These are phyloP conservation scores for Pempheris klunzingeri DNA, from an alignment of 2,797 vertebrate species.

Conservation along the genomic window DNA sequence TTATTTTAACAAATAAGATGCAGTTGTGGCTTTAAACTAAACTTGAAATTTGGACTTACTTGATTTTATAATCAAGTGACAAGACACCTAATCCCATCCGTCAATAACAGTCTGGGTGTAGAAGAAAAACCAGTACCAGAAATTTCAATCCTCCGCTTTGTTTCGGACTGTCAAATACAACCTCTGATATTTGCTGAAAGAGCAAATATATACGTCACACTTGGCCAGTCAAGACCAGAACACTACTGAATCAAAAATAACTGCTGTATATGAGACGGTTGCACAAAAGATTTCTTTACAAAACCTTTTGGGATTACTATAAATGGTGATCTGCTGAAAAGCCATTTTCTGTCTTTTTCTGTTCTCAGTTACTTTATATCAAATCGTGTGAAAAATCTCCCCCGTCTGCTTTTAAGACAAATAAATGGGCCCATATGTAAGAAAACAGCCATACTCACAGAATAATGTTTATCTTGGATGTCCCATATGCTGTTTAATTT, in stretches of 20 bases:
- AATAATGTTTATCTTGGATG: not conserved
- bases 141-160: not conserved
- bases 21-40: too few relatives aligned
- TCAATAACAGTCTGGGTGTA: not conserved
- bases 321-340: constrained; percentile 13
- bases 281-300: not conserved
- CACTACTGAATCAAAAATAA: not conserved
- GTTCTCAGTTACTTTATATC: constrained; percentile 4
- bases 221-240: not conserved
- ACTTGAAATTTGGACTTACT: not conserved
- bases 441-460: constrained; percentile 7
- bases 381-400: constrained; percentile 13
- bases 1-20: not conserved
- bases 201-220: constrained; percentile 8
- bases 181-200: constrained; percentile 11
- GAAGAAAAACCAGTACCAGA: not conserved
- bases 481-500: constrained; percentile 3
- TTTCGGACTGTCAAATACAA: not conserved
- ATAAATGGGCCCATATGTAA: constrained; percentile 22
- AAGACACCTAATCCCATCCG: not conserved
- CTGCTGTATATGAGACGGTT: not conserved
- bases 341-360: constrained; percentile 2
- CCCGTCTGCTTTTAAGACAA: constrained; percentile 13
- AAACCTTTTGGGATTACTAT: constrained; percentile 1
- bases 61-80: not conserved